Conservation (phyloP, 92 coral and sea anemone species). For the Ricordea florida region DNA sequence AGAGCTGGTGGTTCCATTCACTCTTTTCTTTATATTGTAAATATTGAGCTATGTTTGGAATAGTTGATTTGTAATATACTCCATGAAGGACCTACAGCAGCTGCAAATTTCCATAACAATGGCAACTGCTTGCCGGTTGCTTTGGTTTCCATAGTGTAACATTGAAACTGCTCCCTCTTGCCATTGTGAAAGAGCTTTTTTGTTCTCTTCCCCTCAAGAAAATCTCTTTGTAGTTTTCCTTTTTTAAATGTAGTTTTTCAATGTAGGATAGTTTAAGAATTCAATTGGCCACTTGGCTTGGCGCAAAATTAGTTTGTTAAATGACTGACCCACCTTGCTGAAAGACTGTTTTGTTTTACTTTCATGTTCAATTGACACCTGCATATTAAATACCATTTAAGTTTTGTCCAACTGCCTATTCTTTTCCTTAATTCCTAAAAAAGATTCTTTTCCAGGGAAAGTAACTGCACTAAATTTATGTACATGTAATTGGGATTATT, state of each 20-base stretch:
- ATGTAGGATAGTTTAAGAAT: too few species aligned
- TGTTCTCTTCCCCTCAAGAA: too few species aligned
- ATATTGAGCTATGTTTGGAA: constrained; percentile 81
- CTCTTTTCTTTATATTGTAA: constrained; percentile 67
- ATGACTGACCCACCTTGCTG: too few species aligned
- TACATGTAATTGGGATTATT: too few species aligned
- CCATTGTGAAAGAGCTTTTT: not conserved
- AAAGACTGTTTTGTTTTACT: not conserved
- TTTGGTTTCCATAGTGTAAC: constrained; percentile 11
- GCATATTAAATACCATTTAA: constrained; percentile 9
- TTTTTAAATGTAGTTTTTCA: too few species aligned
- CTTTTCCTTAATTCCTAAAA: constrained; percentile 3
- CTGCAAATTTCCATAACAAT: constrained; percentile 86
- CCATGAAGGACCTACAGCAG: constrained; percentile 68
- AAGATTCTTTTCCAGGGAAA: not conserved
- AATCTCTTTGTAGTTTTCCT: too few species aligned
- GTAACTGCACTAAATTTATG: too few species aligned
- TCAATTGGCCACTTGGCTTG: too few species aligned
- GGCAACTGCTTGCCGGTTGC: constrained; percentile 45
- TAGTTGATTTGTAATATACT: constrained; percentile 88
- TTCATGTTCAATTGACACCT: constrained; percentile 25
- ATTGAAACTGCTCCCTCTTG: not conserved
- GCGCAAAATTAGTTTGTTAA: not conserved
- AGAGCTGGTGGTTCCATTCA: constrained; percentile 70
- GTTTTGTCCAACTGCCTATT: not conserved